Percentiles rank a stretch among this genome's conserved stretches.
Conservation (phyloP, 1,140 invertebrate species). For the Penaeus japonicus region DNA sequence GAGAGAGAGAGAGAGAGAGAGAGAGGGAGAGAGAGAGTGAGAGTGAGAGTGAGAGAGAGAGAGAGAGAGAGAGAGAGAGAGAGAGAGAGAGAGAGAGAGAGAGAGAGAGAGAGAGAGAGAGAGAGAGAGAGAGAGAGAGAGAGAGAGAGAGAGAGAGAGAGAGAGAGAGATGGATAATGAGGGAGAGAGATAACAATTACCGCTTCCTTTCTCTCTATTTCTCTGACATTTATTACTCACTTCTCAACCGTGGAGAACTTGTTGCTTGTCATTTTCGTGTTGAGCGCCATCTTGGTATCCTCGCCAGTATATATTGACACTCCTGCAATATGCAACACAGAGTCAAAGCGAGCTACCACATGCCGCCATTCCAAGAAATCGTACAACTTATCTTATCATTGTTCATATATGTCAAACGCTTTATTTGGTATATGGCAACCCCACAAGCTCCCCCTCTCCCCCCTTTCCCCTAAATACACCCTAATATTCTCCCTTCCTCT, state of each 20-base stretch:
- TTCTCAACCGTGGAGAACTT: slow-evolving; percentile 84
- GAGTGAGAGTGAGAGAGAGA: neutral
- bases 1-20: neutral
- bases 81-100: neutral
- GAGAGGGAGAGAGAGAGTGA: neutral
- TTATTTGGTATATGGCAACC: no score
- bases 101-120: neutral
- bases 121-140: neutral
- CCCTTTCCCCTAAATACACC: no score
- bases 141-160: neutral
- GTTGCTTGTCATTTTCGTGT: slow-evolving; percentile 77
- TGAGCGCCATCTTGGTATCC: slow-evolving; percentile 84
- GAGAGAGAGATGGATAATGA: neutral
- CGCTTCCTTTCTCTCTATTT: no score
- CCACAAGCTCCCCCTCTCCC: no score
- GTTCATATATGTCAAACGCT: no score
- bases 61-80: neutral
- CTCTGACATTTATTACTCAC: slow-evolving; percentile 63
- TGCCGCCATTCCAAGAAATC: no score
- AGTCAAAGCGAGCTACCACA: no score
- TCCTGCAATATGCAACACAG: slow-evolving; percentile 66
- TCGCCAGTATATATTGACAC: slow-evolving; percentile 85
- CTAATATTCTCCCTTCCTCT: no score
- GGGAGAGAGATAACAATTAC: neutral
- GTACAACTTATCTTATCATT: no score